Evolutionary conservation across 2,888 invertebrate species (phyloP).

Genomic region (Mantis religiosa): DNA sequence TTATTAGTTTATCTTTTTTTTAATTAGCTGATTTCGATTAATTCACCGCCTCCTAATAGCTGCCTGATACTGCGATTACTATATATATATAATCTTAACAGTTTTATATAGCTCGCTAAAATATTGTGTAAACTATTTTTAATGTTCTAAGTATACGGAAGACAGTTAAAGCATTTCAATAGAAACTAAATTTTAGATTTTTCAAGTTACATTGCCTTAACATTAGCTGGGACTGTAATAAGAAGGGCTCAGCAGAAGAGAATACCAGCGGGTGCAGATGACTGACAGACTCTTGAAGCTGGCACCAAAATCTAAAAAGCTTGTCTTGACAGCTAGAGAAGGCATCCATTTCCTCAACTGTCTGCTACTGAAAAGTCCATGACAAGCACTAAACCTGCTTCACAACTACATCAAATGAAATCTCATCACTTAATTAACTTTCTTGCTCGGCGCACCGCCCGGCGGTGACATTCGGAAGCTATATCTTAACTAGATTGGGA

Average conservation of each 20-base stretch:
- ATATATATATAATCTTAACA: too few relatives aligned
- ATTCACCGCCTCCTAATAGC: too few relatives aligned
- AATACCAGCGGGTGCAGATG: background rate
- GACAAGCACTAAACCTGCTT: conserved; percentile 10
- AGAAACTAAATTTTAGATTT: too few relatives aligned
- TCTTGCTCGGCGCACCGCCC: background rate
- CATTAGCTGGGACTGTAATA: too few relatives aligned
- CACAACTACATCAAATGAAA: conserved; percentile 15
- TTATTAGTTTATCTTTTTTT: too few relatives aligned
- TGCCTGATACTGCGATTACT: too few relatives aligned
- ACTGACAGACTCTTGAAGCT: background rate
- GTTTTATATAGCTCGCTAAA: too few relatives aligned
- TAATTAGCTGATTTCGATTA: too few relatives aligned
- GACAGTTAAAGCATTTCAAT: too few relatives aligned
- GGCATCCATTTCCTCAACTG: background rate
- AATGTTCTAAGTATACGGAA: too few relatives aligned
- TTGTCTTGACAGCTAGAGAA: background rate
- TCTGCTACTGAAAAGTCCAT: background rate
- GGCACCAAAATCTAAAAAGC: background rate
- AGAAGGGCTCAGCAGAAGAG: background rate
- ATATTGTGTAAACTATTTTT: too few relatives aligned
- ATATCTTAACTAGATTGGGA: background rate
- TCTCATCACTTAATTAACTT: conserved; percentile 7
- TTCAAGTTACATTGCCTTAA: too few relatives aligned
- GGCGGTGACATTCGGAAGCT: conserved; percentile 4